Base-by-base conservation (phyloP, 2,888 invertebrate genomes). In the Eueremaeus valkanovi region DNA sequence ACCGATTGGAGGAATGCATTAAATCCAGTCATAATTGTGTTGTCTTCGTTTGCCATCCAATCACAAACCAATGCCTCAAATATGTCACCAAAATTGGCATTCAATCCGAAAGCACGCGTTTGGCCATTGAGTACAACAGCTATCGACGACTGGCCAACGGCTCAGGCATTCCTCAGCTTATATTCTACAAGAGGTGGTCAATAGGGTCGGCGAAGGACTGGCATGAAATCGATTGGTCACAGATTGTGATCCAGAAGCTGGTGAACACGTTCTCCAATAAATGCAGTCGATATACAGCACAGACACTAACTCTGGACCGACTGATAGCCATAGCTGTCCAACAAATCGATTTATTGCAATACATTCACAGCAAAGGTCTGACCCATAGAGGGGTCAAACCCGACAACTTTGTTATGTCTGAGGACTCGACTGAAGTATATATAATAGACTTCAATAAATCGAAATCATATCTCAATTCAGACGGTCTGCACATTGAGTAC, bases 391-490 rank as follows among this genome's bases (percentile, higher is more conserved):
- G 68, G 16, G 21, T 68, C 2, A 68, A 68, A 68, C 68, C 68
- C 6, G 68, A 68, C 24, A 68, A 68, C 40, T 68, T 68, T 68
- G 68, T 68, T 18, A 18, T 40, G 8, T 68, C 68, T n/a, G 42
- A 31, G 13, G 68, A 68, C 13, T 18, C 13, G 0, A 36, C n/a
- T 24, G 21, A 68, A 68, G 21, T 68, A 5, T 68, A 40, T 68
- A 33, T 68, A 40, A 68, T 68, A 40, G 68, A 68, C 68, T 68
- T 68, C n/a, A 68, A 68, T 40, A 21, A 24, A 24, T 68, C 68
- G n/a, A n/a, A 40, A 24, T 3, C 9, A 16, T 68, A 36, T 66
- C 5, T 68, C 1, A 11, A 5, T 5, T 3, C 24, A 11, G 13
- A 42, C n/a, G 42, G 24, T 11, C 0, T 21, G 5, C 68, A 68